These are phyloP conservation scores for Matsumurasca onukii DNA, from an alignment of 1,140 invertebrate genomes.

Conservation along the genomic window DNA sequence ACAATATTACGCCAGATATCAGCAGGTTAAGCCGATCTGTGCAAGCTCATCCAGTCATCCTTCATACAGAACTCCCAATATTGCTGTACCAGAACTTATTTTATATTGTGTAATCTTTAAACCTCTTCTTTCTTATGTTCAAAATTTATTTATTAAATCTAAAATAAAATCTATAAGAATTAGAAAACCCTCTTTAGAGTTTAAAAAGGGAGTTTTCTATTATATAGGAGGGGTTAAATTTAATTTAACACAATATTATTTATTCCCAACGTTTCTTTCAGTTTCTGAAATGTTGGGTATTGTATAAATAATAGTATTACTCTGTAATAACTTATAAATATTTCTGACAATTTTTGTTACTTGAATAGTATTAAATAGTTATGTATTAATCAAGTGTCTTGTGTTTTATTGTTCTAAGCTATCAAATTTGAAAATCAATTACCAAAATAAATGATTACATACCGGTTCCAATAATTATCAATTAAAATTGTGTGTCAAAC, in stretches of 20 bases:
- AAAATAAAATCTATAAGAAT: neutral
- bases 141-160: neutral
- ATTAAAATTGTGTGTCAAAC: neutral
- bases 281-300: too few species aligned
- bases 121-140: neutral
- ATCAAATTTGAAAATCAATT: neutral
- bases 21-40: slow-evolving; percentile 3
- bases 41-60: slow-evolving; percentile 5
- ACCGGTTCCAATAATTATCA: neutral
- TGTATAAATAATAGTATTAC: too few species aligned
- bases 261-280: too few species aligned
- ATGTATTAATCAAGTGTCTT: neutral
- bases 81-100: neutral
- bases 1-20: slow-evolving; percentile 3
- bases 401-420: neutral
- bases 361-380: neutral
- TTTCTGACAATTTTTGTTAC: neutral
- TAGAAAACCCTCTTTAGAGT: neutral
- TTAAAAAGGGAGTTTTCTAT: neutral
- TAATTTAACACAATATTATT: neutral
- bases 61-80: neutral
- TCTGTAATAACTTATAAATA: too few species aligned
- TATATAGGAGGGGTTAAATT: neutral
- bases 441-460: neutral
- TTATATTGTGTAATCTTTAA: neutral